Evolutionary conservation across 2,113 vertebrate species (phyloP), one percentile per base, ranked within the genome.

Genomic region (Pristiophorus japonicus): DNA sequence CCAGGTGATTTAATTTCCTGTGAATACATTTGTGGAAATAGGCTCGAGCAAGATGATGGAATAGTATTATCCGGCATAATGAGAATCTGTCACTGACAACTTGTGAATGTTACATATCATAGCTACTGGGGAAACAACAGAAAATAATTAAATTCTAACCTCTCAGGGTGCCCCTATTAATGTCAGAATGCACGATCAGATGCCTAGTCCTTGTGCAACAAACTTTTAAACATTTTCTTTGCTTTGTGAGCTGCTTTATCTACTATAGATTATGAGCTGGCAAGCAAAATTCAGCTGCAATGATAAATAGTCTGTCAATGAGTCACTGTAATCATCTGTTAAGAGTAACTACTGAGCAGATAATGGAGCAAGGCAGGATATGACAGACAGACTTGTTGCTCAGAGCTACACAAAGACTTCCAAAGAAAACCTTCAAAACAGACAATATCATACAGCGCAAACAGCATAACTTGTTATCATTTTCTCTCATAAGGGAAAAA

Each of bases 1-100:
- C 20, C 22, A 27, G 66, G 70, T 94, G 93, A 94, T 94, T 94
- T 94, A 94, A 94, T 94, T 94, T 94, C 93, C 93, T 94, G 93
- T 73, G 93, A 73, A 51, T 34, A 73, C 3, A 16, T 94, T 67
- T 73, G 93, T 47, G 27, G 93, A 94, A 70, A 67, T 70, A 67
- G 42, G 18, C 66, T 34, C 51, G 45, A 94, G 38, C 66, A 70
- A 51, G 66, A 51, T 47, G 93, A 70, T 94, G 66, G 92, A 70
- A 70, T 70, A 70, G 65, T 94, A 73, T 51, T 73, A 51, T 70
- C 73, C 45, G 11, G 22, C 42, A 73, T 34, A 51, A 73, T 51
- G 66, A 94, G 45, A 94, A 94, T 18, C 42, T 70, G 45, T 67
- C 93, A 94, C 42, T 73, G 45, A 7, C 38, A 62, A 34, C 24